phyloP scores from a whole-genome alignment of 2,113 vertebrate species.

The Megaceryle maxima region DNA sequence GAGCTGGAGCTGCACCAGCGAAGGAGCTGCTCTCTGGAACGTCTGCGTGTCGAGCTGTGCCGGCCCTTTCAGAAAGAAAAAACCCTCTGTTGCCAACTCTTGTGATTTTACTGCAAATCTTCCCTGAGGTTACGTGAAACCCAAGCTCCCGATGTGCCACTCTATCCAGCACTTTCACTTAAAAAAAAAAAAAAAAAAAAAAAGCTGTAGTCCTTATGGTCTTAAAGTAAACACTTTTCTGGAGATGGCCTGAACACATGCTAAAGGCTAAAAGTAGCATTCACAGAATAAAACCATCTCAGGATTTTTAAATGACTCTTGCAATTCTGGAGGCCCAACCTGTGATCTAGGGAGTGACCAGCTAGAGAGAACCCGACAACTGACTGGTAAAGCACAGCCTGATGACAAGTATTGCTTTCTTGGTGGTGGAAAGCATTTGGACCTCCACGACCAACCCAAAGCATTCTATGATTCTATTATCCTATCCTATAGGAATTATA shows the following conservation, averaged over 20 bases:
- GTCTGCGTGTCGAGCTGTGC: background rate
- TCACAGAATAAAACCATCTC: background rate
- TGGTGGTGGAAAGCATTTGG: background rate
- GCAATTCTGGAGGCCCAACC: background rate
- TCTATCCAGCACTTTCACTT: background rate
- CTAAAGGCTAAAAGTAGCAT: background rate
- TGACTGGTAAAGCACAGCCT: background rate
- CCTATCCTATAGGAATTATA: no score
- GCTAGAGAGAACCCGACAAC: background rate
- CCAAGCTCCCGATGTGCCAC: background rate
- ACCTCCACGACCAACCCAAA: background rate
- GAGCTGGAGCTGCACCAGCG: conserved; percentile 2
- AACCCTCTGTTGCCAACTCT: background rate
- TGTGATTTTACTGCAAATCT: conserved; percentile 10
- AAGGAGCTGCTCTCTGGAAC: background rate
- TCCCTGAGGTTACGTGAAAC: background rate
- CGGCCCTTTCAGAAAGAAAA: background rate
- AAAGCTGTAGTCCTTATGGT: background rate
- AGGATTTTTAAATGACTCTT: background rate
- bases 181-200: background rate
- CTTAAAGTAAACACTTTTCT: background rate
- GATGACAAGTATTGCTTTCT: background rate
- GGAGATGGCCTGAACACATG: background rate
- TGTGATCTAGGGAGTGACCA: background rate
- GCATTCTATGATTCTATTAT: background rate